Conservation (phyloP, 1,140 invertebrate genomes). For the Euschistus heros region DNA sequence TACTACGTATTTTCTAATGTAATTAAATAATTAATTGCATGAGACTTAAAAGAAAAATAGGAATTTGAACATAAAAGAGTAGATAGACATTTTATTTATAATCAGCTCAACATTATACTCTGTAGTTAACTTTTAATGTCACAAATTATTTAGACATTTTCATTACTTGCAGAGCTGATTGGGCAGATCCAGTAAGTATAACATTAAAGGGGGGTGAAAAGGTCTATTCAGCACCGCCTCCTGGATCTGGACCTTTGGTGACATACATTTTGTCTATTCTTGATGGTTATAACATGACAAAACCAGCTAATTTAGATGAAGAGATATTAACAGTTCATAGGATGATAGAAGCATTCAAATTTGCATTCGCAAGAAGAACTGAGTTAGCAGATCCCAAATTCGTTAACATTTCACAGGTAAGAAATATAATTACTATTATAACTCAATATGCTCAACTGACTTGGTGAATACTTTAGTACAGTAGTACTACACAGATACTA, state of each 20-base stretch:
- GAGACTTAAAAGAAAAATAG: too few relatives aligned
- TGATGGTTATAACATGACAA: constrained; percentile 54
- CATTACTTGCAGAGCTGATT: constrained; percentile 45
- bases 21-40: too few relatives aligned
- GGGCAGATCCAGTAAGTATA: constrained; percentile 50
- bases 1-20: too few relatives aligned
- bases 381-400: constrained; percentile 76
- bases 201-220: constrained; percentile 46
- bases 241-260: constrained; percentile 68
- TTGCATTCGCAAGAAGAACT: constrained; percentile 73
- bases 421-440: not conserved
- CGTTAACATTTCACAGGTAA: constrained; percentile 51
- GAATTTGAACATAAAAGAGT: too few relatives aligned
- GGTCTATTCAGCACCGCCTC: constrained; percentile 60
- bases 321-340: constrained; percentile 67
- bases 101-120: too few relatives aligned
- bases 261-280: constrained; percentile 74
- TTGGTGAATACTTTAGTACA: too few relatives aligned
- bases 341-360: constrained; percentile 85
- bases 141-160: too few relatives aligned
- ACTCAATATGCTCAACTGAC: too few relatives aligned
- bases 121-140: too few relatives aligned
- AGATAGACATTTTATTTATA: too few relatives aligned
- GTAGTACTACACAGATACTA: too few relatives aligned
- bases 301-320: constrained; percentile 41